Conservation (phyloP, 1,140 invertebrate genomes). For the Limonius californicus region DNA sequence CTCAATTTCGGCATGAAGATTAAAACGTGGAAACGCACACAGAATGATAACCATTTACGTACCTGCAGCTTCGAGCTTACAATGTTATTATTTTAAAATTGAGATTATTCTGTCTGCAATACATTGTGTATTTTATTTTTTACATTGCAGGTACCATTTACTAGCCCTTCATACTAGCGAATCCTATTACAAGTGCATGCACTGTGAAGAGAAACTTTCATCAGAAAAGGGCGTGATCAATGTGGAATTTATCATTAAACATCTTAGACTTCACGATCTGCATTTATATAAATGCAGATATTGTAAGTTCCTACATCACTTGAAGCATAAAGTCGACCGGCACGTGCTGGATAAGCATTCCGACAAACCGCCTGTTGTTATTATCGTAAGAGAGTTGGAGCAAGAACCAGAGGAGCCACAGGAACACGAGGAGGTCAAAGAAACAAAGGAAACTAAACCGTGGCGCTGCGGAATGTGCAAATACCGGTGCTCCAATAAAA, state of each 20-base stretch:
- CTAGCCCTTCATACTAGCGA: constrained; percentile 64
- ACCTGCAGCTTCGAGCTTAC: too few species aligned
- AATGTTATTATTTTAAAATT: too few species aligned
- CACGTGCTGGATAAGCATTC: constrained; percentile 62
- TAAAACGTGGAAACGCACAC: too few species aligned
- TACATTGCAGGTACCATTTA: constrained; percentile 52
- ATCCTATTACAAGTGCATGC: constrained; percentile 61
- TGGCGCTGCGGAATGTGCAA: constrained; percentile 70
- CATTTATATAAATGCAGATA: constrained; percentile 65
- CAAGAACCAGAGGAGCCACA: constrained; percentile 41
- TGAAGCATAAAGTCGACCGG: constrained; percentile 59
- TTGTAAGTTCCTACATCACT: constrained; percentile 63
- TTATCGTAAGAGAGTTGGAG: constrained; percentile 56
- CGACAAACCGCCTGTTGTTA: constrained; percentile 52
- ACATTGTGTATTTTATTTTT: too few species aligned
- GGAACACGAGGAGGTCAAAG: constrained; percentile 28
- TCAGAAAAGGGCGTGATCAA: constrained; percentile 20
- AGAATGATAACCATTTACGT: too few species aligned
- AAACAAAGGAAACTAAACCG: constrained; percentile 52
- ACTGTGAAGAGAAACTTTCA: constrained; percentile 54
- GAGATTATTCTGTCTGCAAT: too few species aligned
- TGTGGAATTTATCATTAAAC: constrained; percentile 54
- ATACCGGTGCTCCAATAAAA: constrained; percentile 56
- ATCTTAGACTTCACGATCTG: constrained; percentile 71
- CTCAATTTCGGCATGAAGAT: too few species aligned